Evolutionary conservation across 2,797 vertebrate species (phyloP).

Genomic region (Tinamus major): DNA sequence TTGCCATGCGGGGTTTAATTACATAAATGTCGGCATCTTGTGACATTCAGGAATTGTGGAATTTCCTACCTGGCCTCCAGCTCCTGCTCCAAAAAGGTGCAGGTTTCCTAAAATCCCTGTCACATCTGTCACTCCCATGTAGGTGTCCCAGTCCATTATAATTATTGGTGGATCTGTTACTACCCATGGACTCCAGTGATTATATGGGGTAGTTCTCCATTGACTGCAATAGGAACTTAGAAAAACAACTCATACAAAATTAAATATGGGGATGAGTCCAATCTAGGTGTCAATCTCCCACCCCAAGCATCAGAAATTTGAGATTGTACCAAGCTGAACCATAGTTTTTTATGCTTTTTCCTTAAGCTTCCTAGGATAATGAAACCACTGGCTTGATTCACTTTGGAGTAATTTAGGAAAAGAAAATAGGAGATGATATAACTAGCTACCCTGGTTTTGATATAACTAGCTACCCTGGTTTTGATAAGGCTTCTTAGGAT

Average conservation of each 20-base stretch:
- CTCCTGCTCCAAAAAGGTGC: not conserved
- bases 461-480: not conserved
- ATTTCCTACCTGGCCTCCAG: not conserved
- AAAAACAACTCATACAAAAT: not conserved
- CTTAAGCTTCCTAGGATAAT: not conserved
- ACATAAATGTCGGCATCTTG: not conserved
- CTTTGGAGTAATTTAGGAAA: not conserved
- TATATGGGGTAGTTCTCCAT: not conserved
- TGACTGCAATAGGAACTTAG: not conserved
- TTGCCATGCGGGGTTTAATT: constrained; percentile 32
- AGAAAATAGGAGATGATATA: not conserved
- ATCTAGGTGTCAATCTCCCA: not conserved
- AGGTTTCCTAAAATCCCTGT: not conserved
- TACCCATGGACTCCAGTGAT: not conserved
- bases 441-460: not conserved
- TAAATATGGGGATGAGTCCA: not conserved
- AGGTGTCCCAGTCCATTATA: not conserved
- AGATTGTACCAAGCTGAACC: not conserved
- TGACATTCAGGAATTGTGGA: not conserved
- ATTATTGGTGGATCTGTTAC: not conserved
- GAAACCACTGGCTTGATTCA: not conserved
- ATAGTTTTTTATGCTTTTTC: not conserved
- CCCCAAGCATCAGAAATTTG: not conserved
- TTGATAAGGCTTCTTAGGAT: not conserved
- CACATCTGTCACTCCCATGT: not conserved